A percentile compares a stretch with the other conserved stretches of the same genome.
These are phyloP conservation scores for Xestia c-nigrum DNA, from an alignment of 2,888 invertebrate genomes.

Conservation along the genomic window DNA sequence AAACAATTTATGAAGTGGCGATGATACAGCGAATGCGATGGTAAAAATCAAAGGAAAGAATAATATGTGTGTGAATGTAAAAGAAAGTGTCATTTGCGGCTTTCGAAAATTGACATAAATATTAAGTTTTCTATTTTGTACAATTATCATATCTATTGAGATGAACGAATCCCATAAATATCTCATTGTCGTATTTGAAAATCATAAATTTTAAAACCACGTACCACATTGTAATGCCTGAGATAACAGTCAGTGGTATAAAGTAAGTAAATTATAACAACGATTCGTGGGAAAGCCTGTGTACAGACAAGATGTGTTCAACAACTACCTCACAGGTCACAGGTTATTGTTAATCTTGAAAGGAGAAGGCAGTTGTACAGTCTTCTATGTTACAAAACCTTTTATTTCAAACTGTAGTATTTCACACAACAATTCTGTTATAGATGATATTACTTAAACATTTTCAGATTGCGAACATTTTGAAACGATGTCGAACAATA, in stretches of 20 bases:
- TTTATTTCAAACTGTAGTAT: neutral
- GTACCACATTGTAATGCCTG: neutral
- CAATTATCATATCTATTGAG: neutral
- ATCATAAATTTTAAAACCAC: neutral
- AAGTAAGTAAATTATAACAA: neutral
- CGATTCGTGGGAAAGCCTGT: neutral
- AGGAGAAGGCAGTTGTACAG: neutral
- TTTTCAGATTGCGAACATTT: slow-evolving; percentile 60
- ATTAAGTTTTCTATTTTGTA: neutral
- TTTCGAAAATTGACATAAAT: neutral
- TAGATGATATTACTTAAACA: no score
- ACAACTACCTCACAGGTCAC: neutral
- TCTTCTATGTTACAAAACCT: neutral
- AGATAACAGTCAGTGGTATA: neutral
- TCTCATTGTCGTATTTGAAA: neutral
- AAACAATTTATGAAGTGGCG: slow-evolving; percentile 1
- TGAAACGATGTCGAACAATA: slow-evolving; percentile 61
- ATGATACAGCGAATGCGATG: neutral
- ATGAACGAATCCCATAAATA: neutral
- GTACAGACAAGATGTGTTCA: neutral
- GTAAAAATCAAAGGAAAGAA: neutral
- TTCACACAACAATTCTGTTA: neutral
- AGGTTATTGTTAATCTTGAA: neutral
- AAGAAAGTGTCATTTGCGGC: neutral
- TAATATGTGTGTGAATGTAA: neutral